phyloP scores from a whole-genome alignment of 2,113 vertebrate species.

The Antechinus stuartii region DNA sequence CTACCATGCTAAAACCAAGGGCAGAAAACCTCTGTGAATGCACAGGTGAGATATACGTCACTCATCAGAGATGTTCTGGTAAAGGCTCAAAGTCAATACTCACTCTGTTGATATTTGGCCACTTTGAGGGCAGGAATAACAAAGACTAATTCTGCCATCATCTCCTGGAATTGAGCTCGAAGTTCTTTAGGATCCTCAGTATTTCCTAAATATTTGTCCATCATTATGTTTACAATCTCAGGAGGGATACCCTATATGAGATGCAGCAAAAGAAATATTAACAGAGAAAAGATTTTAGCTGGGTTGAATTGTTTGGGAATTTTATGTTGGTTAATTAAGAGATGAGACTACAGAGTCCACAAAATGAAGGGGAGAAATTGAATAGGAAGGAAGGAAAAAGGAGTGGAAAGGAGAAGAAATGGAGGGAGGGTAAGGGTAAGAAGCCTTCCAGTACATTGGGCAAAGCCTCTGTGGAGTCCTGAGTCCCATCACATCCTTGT shows the following conservation, averaged over 20 bases:
- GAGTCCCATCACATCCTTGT: not conserved
- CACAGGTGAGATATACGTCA: fast-evolving
- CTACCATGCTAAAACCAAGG: not conserved
- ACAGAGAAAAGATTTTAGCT: not conserved
- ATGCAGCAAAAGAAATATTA: not conserved
- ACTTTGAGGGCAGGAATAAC: conserved; percentile 83
- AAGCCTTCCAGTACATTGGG: too few relatives aligned
- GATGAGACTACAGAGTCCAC: not conserved
- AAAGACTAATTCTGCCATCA: conserved; percentile 84
- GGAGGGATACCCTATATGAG: conserved; percentile 46
- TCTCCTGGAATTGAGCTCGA: conserved; percentile 80
- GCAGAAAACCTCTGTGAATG: not conserved
- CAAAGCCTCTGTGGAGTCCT: not conserved
- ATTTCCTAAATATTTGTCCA: conserved; percentile 84
- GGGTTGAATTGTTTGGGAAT: not conserved
- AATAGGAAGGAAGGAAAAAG: too few relatives aligned
- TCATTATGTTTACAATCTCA: conserved; percentile 56
- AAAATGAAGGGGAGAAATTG: too few relatives aligned
- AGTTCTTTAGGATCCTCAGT: conserved; percentile 81
- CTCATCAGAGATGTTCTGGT: not conserved
- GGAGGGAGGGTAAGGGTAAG: too few relatives aligned
- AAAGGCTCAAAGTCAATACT: conserved; percentile 7
- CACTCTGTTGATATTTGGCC: conserved; percentile 86
- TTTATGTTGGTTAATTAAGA: not conserved
- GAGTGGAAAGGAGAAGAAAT: too few relatives aligned